phyloP scores from a whole-genome alignment of 2,797 vertebrate species.

The Nannoperca obscura region DNA sequence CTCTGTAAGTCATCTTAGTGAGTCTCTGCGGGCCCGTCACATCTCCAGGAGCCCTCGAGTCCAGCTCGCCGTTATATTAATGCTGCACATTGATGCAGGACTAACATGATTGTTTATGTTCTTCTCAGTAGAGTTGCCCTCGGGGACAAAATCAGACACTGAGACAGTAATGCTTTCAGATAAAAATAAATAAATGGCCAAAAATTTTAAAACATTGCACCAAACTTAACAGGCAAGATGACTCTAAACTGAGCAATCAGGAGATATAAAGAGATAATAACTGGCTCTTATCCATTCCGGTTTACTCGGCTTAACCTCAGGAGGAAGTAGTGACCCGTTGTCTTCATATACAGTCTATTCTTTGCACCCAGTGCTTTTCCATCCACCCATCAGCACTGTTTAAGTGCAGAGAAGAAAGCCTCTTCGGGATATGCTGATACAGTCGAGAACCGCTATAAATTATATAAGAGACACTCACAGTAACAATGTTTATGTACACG shows the following conservation, averaged over 20 bases:
- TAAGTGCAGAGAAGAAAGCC: not conserved
- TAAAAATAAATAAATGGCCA: slow-evolving; percentile 24
- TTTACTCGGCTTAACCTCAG: slow-evolving; percentile 25
- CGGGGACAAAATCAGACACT: slow-evolving; percentile 20
- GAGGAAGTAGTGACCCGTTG: not conserved
- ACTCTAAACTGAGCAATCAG: slow-evolving; percentile 12
- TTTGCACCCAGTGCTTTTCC: not conserved
- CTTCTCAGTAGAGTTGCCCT: slow-evolving; percentile 21
- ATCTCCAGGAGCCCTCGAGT: slow-evolving; percentile 31
- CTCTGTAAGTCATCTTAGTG: slow-evolving; percentile 18
- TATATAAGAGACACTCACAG: not conserved
- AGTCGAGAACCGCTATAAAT: not conserved
- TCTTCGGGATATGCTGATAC: not conserved
- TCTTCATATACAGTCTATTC: not conserved
- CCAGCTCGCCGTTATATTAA: slow-evolving; percentile 32
- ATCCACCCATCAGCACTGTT: not conserved
- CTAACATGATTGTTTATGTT: slow-evolving; percentile 42
- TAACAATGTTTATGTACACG: not conserved
- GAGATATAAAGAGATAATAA: slow-evolving; percentile 31
- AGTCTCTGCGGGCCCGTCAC: slow-evolving; percentile 18
- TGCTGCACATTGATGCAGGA: slow-evolving; percentile 40
- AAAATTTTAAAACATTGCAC: slow-evolving; percentile 23
- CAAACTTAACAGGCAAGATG: slow-evolving; percentile 1
- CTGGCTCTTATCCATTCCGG: slow-evolving; percentile 1
- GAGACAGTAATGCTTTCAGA: slow-evolving; percentile 33